phyloP scores from a whole-genome alignment of 2,797 vertebrate species.

The Ceryle rudis region DNA sequence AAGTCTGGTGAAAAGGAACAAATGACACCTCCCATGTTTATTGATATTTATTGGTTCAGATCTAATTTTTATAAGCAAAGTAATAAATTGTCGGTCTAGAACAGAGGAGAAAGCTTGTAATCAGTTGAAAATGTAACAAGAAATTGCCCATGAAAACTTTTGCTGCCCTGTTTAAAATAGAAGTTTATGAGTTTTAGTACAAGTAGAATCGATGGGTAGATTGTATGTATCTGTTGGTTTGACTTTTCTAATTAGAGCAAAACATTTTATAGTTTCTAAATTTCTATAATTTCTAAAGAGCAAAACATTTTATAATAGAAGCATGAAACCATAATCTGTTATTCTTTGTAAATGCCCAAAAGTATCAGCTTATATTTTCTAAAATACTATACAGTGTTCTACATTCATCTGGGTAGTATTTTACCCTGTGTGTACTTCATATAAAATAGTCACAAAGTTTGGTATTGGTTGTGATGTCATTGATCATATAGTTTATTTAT shows the following conservation, averaged over 20 bases:
- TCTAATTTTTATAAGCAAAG: neutral
- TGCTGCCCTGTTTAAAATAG: slow-evolving; percentile 23
- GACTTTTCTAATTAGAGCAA: slow-evolving; percentile 21
- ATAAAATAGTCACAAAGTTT: neutral
- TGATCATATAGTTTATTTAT: neutral
- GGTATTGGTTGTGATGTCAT: neutral
- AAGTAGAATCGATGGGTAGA: slow-evolving; percentile 29
- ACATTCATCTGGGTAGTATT: neutral
- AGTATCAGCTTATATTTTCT: slow-evolving; percentile 30
- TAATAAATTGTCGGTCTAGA: neutral
- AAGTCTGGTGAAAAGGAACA: neutral
- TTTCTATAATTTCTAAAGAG: slow-evolving; percentile 49
- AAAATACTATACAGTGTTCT: neutral
- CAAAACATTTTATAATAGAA: slow-evolving; percentile 16
- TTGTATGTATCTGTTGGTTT: neutral
- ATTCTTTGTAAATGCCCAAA: slow-evolving; percentile 10
- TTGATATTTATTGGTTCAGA: neutral
- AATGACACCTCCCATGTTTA: neutral
- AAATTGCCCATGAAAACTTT: neutral
- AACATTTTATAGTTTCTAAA: slow-evolving; percentile 29
- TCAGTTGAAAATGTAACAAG: neutral
- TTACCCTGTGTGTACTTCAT: neutral
- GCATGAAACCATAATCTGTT: neutral
- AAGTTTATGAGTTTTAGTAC: neutral
- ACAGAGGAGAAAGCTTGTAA: neutral